These are phyloP conservation scores for Hermetia illucens DNA, from an alignment of 1,140 invertebrate species.

Conservation along the genomic window DNA sequence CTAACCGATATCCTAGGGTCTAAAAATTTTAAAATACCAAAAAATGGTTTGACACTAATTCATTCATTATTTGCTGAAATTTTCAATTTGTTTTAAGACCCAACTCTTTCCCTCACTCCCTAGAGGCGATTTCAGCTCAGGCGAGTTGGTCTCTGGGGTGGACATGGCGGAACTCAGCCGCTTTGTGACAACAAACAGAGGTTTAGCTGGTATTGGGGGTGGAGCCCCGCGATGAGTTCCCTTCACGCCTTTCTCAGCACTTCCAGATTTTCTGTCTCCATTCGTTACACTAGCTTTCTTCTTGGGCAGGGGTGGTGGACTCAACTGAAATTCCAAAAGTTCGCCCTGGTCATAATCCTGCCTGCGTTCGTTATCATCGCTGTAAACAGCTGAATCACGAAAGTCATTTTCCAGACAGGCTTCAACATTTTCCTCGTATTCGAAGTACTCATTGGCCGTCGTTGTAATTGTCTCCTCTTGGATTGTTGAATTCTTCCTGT, in stretches of 20 bases:
- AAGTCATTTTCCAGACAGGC: slow-evolving; percentile 41
- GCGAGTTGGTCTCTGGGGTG: background rate
- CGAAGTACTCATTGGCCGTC: slow-evolving; percentile 12
- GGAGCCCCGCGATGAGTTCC: slow-evolving; percentile 7
- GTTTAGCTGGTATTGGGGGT: slow-evolving; percentile 11
- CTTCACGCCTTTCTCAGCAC: slow-evolving; percentile 9
- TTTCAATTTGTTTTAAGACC: slow-evolving; percentile 28
- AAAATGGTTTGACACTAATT: background rate
- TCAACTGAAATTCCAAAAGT: slow-evolving; percentile 11
- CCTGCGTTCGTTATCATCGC: slow-evolving; percentile 46
- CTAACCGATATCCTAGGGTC: no score
- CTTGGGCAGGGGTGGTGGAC: slow-evolving; percentile 17
- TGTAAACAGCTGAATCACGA: slow-evolving; percentile 72
- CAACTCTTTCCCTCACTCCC: slow-evolving; percentile 11
- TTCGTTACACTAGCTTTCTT: background rate
- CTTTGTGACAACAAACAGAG: background rate
- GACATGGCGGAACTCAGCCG: slow-evolving; percentile 3
- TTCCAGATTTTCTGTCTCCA: background rate
- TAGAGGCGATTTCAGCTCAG: background rate
- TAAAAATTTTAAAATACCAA: no score
- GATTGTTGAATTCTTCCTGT: slow-evolving; percentile 8
- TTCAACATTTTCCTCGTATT: slow-evolving; percentile 27
- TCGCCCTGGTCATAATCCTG: slow-evolving; percentile 11
- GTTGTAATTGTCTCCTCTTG: background rate
- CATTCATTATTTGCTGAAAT: slow-evolving; percentile 21